Evolutionary conservation across 2,888 invertebrate species (phyloP), one percentile per base, ranked within the genome.

Genomic region (Drosophila tanythrix): DNA sequence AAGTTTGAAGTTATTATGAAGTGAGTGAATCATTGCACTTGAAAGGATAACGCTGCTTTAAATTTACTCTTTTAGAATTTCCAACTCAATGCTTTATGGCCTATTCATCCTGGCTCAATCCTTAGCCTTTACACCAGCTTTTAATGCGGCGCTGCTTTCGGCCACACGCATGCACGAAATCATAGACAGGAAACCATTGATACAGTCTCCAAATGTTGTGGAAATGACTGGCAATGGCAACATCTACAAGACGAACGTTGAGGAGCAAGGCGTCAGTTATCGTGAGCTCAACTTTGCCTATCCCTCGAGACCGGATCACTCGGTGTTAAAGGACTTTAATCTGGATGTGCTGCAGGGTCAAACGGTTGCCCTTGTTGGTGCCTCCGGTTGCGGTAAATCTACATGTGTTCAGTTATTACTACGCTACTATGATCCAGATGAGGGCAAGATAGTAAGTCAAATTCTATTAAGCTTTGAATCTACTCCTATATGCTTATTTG

Each of bases 361-460:
- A 91, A 96, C 96, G 21, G 94, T 97, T 2, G 97, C 96, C 0
- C 91, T 96, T 7, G 96, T 96, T 0, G 96, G 95, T 0, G 95
- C 96, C 58, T 95, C 95, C 78, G 97, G 97, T 21, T 97, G 96
- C 88, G 97, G 97, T 25, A 97, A 97, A 92, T 96, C 96, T 1
- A 97, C 97, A 0, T 95, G 96, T 59, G 95, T 97, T 73, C 97
- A 97, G 85, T 93, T 97, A 25, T 92, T 97, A 80, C 95, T 97
- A 92, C 93, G 97, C 58, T 94, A 97, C 57, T 97, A 97, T 89
- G 97, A 97, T 91, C 96, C 97, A 51, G 95, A 94, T 65, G 94
- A 94, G 3, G 96, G 96, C 1, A 93, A 89, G 66, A 94, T 96
- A 90, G 95, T 95, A 77, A 94, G 91, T 29, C 1, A 38, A 21